A percentile compares a stretch with the other conserved stretches of the same genome.
Evolutionary conservation across 2,113 vertebrate species (phyloP).

Genomic region (Pterophyllum scalare): DNA sequence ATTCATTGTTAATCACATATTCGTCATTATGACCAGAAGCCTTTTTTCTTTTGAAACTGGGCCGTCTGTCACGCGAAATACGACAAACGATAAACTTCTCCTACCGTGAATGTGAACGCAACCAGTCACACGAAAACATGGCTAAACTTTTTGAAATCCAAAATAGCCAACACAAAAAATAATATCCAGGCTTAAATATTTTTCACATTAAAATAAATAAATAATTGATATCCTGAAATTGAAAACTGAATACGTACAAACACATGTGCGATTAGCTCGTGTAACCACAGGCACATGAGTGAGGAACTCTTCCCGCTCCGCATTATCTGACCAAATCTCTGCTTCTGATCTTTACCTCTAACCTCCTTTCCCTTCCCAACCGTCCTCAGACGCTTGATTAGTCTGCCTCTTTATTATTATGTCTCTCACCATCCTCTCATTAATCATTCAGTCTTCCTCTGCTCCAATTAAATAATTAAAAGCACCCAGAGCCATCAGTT

Average conservation of each 20-base stretch:
- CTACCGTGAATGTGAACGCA: too few species aligned
- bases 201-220: too few species aligned
- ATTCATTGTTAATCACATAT: background rate
- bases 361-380: conserved; percentile 21
- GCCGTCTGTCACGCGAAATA: background rate
- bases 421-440: conserved; percentile 41
- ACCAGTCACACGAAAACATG: too few species aligned
- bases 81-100: too few species aligned
- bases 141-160: too few species aligned
- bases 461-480: conserved; percentile 66
- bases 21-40: background rate
- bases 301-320: background rate
- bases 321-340: background rate
- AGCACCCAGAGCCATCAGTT: conserved; percentile 11
- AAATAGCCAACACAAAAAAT: background rate
- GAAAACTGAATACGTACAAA: background rate
- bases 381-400: conserved; percentile 9
- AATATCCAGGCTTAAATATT: background rate
- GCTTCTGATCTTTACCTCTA: conserved; percentile 7
- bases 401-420: conserved; percentile 33
- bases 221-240: too few species aligned
- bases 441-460: conserved; percentile 54
- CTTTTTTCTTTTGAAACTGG: background rate
- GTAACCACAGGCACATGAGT: background rate
- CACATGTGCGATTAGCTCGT: too few species aligned